Base-by-base conservation (phyloP, 2,888 invertebrate genomes). In the Idaea straminata region DNA sequence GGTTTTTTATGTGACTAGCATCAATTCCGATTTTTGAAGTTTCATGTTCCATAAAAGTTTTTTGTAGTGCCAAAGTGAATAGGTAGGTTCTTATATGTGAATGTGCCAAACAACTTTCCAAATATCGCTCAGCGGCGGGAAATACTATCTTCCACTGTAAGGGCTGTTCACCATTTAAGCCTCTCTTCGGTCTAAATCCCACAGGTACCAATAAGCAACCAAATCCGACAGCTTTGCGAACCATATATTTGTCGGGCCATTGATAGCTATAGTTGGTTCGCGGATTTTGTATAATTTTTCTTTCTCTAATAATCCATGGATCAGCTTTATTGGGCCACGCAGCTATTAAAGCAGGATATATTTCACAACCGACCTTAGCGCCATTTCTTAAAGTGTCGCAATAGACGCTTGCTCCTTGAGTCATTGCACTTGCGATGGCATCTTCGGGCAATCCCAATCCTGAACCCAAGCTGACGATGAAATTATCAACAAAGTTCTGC, bases 121-220 rank as follows among this genome's bases (percentile, higher is more conserved):
- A 87, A 79, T 95, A 96, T 35, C 95, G 93, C 83, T 97, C 97
- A 0, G 96, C 96, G 64, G 95, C 95, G 0, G 96, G 96, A 79
- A 97, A 97, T 59, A 94, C 93, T 3, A 97, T 92, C 83, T 95
- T 95, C 97, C 97, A 97, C 83, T 97, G 96, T 25, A 96, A 86
- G 67, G 95, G 94, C 62, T 94, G 93, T 47, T 94, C 93, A 0
- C 93, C 88, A 81, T 96, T 96, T 16, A 86, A 82, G 3, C 94
- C 94, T 64, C 94, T 90, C 77, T 95, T 95, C 5, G 95, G 94
- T 61, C 94, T 90, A 82, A 94, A 95, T 6, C 96, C 96, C 69
- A 95, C 88, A 0, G 97, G 97, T 13, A 96, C 93, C 35, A 96
- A 85, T 70, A 96, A 94, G 75, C 95, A 96, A 2, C 96, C 95